Conservation (phyloP, 2,888 invertebrate genomes). For the Caenorhabditis sulstoni region DNA sequence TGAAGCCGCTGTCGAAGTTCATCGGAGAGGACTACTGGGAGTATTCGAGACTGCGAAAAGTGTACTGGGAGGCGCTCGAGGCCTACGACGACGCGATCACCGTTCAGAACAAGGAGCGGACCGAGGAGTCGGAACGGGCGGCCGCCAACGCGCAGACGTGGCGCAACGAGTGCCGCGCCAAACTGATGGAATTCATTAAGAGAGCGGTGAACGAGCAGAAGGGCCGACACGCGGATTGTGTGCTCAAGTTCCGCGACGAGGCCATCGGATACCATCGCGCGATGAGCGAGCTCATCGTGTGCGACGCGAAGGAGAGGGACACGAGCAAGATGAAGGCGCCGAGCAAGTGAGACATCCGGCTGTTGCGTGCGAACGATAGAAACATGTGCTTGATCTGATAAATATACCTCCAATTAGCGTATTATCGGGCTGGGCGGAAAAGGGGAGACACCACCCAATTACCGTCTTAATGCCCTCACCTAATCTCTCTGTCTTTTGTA, state of each 20-base stretch:
- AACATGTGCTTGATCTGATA: too few species aligned
- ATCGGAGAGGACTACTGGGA: conserved; percentile 58
- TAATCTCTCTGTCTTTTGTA: too few species aligned
- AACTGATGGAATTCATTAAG: conserved; percentile 43
- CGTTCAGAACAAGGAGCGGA: conserved; percentile 42
- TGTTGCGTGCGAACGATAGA: too few species aligned
- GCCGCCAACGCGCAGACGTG: conserved; percentile 23
- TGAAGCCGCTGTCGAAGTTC: conserved; percentile 42
- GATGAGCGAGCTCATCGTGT: not conserved
- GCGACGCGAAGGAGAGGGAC: not conserved
- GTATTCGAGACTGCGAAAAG: conserved; percentile 40
- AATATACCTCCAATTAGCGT: too few species aligned
- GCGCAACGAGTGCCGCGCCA: conserved; percentile 35
- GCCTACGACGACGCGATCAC: conserved; percentile 40
- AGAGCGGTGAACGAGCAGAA: conserved; percentile 25
- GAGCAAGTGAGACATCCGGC: not conserved
- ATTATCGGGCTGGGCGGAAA: too few species aligned
- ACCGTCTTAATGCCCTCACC: too few species aligned
- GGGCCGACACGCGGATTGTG: conserved; percentile 33
- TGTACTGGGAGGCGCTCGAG: conserved; percentile 43
- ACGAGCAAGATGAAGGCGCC: not conserved
- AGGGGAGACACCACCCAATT: too few species aligned
- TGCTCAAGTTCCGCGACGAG: conserved; percentile 28
- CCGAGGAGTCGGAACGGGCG: conserved; percentile 31
- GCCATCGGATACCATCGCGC: not conserved